Conservation (phyloP, 2,113 vertebrate genomes). For the Bubo blakistoni region DNA sequence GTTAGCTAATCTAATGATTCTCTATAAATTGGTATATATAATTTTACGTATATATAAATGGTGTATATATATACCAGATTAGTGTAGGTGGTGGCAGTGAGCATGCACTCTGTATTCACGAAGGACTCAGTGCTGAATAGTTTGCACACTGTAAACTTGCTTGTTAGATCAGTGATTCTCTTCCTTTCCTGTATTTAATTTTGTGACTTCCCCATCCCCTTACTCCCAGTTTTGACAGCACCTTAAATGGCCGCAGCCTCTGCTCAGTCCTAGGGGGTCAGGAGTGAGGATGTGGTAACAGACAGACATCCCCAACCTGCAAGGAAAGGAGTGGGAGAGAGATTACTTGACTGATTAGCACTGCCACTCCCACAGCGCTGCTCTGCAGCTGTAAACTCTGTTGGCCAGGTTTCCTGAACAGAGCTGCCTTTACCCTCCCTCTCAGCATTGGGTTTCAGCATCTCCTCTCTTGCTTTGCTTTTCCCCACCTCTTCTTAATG, state of each 20-base stretch:
- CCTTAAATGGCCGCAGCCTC: not conserved
- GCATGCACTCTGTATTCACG: not conserved
- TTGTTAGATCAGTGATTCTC: not conserved
- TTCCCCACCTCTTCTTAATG: not conserved
- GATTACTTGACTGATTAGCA: not conserved
- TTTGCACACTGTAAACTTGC: not conserved
- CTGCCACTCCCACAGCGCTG: rapidly evolving
- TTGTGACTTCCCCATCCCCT: not conserved
- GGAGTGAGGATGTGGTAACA: not conserved
- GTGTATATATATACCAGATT: not conserved
- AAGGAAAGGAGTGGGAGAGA: not conserved
- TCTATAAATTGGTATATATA: not conserved
- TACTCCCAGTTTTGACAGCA: not conserved
- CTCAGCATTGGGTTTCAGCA: not conserved
- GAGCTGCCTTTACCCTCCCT: not conserved
- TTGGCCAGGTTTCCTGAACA: not conserved
- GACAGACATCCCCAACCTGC: not conserved
- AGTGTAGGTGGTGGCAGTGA: not conserved
- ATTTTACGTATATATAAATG: not conserved
- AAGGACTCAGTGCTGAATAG: not conserved
- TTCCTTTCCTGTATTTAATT: not conserved
- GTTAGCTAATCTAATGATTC: not conserved
- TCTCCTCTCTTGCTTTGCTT: not conserved
- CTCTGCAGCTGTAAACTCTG: not conserved
- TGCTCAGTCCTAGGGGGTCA: not conserved